phyloP scores from a whole-genome alignment of 2,888 invertebrate species.

The Megaustenia siamemsis region DNA sequence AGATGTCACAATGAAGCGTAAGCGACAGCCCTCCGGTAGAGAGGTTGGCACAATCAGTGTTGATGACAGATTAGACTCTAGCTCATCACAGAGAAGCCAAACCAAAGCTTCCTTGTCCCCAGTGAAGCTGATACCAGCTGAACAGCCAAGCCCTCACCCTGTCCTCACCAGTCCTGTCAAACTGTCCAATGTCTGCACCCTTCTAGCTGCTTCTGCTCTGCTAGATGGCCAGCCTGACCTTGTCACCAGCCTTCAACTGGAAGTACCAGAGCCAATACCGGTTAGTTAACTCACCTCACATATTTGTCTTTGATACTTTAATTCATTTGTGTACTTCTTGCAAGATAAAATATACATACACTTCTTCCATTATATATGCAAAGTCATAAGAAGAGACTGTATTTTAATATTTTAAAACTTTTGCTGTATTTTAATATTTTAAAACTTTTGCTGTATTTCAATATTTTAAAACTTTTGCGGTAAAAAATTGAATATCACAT shows the following conservation, averaged over 20 bases:
- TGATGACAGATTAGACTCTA: slow-evolving; percentile 25
- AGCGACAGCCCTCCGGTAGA: slow-evolving; percentile 42
- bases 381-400: too few species aligned
- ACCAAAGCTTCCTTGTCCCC: slow-evolving; percentile 27
- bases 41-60: slow-evolving; percentile 7
- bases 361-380: too few species aligned
- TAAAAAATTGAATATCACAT: too few species aligned
- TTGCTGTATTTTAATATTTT: too few species aligned
- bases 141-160: slow-evolving; percentile 35
- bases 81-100: slow-evolving; percentile 39
- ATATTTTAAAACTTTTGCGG: too few species aligned
- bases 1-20: slow-evolving; percentile 38
- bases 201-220: slow-evolving; percentile 50
- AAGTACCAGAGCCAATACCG: slow-evolving; percentile 40
- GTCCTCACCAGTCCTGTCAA: slow-evolving; percentile 45
- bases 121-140: slow-evolving; percentile 26
- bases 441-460: too few species aligned
- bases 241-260: slow-evolving; percentile 32
- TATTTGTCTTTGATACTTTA: too few species aligned
- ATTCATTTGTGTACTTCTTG: too few species aligned
- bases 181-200: slow-evolving; percentile 50
- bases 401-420: too few species aligned
- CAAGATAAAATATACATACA: too few species aligned
- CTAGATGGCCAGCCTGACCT: slow-evolving; percentile 49
- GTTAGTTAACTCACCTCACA: slow-evolving; percentile 9